Evolutionary conservation across 2,113 vertebrate genomes (phyloP).

Genomic region (Bolborhynchus lineola): DNA sequence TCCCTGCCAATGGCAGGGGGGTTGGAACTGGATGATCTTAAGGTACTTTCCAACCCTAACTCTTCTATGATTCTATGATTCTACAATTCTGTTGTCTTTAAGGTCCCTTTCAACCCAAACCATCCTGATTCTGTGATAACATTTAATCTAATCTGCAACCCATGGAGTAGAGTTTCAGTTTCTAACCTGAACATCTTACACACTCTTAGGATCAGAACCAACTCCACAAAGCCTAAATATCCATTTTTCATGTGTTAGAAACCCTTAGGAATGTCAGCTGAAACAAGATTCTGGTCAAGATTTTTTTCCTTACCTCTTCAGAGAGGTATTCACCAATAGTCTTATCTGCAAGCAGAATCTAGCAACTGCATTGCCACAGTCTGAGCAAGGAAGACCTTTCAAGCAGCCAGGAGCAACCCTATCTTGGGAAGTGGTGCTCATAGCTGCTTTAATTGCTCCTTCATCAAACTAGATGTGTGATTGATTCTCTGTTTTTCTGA

Average conservation of each 20-base stretch:
- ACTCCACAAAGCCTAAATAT: background rate
- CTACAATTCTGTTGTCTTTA: background rate
- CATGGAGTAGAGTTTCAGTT: background rate
- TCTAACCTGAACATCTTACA: background rate
- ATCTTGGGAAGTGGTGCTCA: background rate
- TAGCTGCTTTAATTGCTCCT: background rate
- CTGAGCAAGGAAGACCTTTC: background rate
- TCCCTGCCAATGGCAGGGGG: too few relatives aligned
- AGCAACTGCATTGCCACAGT: background rate
- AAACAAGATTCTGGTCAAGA: background rate
- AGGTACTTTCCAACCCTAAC: too few relatives aligned
- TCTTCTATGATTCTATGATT: too few relatives aligned
- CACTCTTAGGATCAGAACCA: background rate
- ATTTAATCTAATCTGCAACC: background rate
- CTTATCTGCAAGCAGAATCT: background rate
- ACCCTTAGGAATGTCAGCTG: background rate
- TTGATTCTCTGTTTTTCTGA: background rate
- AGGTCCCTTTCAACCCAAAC: background rate
- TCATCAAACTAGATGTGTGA: background rate
- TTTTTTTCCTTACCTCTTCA: background rate
- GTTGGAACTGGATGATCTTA: too few relatives aligned
- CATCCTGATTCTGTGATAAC: background rate
- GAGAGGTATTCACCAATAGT: background rate
- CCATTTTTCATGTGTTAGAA: rapidly evolving
- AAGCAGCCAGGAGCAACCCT: background rate